phyloP scores from a whole-genome alignment of 2,797 vertebrate genomes.

The Phoebastria nigripes region DNA sequence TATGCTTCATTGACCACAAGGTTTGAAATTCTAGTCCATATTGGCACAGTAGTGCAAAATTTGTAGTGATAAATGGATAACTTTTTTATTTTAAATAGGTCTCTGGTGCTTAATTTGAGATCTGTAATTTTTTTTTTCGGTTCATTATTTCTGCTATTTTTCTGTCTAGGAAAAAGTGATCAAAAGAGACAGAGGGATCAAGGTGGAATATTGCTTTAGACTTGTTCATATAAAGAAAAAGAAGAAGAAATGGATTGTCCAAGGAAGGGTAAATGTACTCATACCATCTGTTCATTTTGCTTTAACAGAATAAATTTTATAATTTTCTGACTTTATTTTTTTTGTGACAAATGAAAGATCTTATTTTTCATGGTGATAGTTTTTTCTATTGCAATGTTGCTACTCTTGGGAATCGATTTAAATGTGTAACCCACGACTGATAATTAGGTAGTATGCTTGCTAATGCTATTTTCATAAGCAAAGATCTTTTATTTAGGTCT shows the following conservation, averaged over 20 bases:
- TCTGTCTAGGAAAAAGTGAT: conserved; percentile 62
- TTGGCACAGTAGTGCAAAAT: conserved; percentile 58
- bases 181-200: conserved; percentile 50
- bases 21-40: conserved; percentile 55
- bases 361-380: not conserved
- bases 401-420: not conserved
- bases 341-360: not conserved
- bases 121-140: conserved; percentile 44
- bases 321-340: not conserved
- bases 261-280: conserved; percentile 20
- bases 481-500: not conserved
- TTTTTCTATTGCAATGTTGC: not conserved
- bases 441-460: not conserved
- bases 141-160: conserved; percentile 69
- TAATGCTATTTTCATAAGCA: not conserved
- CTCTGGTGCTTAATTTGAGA: conserved; percentile 68
- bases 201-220: conserved; percentile 39
- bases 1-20: conserved; percentile 57
- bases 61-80: conserved; percentile 67
- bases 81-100: conserved; percentile 63
- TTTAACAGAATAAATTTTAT: not conserved
- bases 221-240: conserved; percentile 16
- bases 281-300: not conserved
- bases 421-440: not conserved
- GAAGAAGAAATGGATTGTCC: not conserved